phyloP scores from a whole-genome alignment of 2,113 vertebrate genomes.

The Spea multiplicata region DNA sequence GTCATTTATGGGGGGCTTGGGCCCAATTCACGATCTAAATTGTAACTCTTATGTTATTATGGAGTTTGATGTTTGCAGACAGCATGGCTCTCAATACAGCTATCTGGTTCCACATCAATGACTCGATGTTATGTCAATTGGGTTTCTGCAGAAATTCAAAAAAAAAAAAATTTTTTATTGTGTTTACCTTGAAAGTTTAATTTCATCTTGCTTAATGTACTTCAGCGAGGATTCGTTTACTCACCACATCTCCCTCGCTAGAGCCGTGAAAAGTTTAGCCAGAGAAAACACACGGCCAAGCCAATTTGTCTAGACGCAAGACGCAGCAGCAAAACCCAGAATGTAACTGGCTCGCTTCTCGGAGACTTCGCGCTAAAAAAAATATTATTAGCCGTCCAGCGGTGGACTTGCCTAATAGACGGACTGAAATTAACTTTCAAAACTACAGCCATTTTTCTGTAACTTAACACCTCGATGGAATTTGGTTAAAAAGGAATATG shows the following conservation, averaged over 20 bases:
- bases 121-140: background rate
- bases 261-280: conserved; percentile 8
- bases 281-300: conserved; percentile 18
- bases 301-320: conserved; percentile 34
- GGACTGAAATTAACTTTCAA: background rate
- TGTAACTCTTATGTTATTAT: too few species aligned
- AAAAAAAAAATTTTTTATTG: background rate
- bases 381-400: background rate
- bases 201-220: conserved; percentile 8
- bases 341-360: background rate
- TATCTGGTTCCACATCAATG: background rate
- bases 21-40: too few species aligned
- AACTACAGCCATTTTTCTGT: background rate
- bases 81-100: background rate
- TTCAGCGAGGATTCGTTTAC: background rate
- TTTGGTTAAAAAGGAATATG: background rate
- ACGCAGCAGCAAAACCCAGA: background rate
- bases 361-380: background rate
- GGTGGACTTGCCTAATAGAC: background rate
- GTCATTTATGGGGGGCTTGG: too few species aligned
- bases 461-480: background rate
- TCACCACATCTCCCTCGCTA: conserved; percentile 5
- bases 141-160: background rate
- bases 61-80: too few species aligned
- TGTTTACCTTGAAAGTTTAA: background rate